phyloP scores from a whole-genome alignment of 2,113 vertebrate species.

The Phaethornis superciliosus region DNA sequence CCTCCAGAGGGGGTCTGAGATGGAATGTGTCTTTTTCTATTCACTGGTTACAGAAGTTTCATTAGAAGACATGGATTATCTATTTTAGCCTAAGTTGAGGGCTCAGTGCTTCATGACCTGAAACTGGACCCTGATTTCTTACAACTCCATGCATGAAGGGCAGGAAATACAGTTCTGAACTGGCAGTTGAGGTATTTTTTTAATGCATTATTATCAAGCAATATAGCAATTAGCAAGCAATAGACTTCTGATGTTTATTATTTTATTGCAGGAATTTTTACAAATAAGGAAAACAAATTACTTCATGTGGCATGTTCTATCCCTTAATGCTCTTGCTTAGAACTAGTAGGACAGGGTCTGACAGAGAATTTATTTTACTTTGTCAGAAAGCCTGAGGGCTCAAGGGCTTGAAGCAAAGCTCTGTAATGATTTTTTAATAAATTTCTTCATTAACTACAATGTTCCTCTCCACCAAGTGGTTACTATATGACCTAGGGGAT shows the following conservation, averaged over 20 bases:
- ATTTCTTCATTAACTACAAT: background rate
- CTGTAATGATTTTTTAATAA: background rate
- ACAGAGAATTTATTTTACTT: background rate
- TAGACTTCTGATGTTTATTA: background rate
- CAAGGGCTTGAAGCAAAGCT: background rate
- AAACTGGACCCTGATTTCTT: background rate
- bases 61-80: background rate
- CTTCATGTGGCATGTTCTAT: background rate
- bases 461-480: background rate
- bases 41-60: background rate
- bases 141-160: background rate
- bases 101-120: background rate
- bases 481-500: background rate
- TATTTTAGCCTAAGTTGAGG: background rate
- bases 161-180: background rate
- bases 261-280: background rate
- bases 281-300: background rate
- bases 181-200: background rate
- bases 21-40: background rate
- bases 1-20: background rate
- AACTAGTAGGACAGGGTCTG: background rate
- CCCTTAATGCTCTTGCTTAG: fast-evolving
- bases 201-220: background rate
- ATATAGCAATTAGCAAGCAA: background rate
- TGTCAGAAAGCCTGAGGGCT: background rate